Conservation (phyloP, 2,797 vertebrate genomes). For the Pipistrellus pipistrellus region DNA sequence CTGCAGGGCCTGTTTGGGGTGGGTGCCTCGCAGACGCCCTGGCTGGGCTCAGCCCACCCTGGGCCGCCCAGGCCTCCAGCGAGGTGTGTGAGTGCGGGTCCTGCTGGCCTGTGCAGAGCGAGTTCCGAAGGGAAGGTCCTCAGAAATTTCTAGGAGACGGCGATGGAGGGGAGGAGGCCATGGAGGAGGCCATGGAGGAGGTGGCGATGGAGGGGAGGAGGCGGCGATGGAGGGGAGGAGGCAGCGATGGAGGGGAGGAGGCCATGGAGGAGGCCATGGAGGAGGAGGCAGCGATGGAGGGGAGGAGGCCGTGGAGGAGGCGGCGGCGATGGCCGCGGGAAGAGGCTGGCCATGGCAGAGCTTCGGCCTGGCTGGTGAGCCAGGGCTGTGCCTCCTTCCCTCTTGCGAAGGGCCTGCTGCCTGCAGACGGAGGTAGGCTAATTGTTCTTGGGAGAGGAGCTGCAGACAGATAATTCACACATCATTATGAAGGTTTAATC, state of each 20-base stretch:
- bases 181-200: no score
- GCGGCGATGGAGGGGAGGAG: no score
- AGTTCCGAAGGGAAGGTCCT: constrained; percentile 51
- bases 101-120: not conserved
- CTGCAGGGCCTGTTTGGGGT: not conserved
- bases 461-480: constrained; percentile 67
- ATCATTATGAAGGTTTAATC: constrained; percentile 72
- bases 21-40: not conserved
- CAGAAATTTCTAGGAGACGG: constrained; percentile 10
- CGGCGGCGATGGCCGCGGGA: constrained; percentile 61
- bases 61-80: no score
- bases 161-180: no score
- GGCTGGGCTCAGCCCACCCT: not conserved
- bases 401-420: constrained; percentile 22
- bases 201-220: no score
- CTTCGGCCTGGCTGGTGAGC: constrained; percentile 54
- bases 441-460: constrained; percentile 71
- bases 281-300: no score
- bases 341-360: constrained; percentile 55
- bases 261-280: no score
- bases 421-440: constrained; percentile 61
- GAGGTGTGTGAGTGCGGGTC: not conserved
- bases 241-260: no score
- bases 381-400: constrained; percentile 1
- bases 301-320: not conserved